phyloP scores from a whole-genome alignment of 2,113 vertebrate species.

The Pantherophis guttatus region DNA sequence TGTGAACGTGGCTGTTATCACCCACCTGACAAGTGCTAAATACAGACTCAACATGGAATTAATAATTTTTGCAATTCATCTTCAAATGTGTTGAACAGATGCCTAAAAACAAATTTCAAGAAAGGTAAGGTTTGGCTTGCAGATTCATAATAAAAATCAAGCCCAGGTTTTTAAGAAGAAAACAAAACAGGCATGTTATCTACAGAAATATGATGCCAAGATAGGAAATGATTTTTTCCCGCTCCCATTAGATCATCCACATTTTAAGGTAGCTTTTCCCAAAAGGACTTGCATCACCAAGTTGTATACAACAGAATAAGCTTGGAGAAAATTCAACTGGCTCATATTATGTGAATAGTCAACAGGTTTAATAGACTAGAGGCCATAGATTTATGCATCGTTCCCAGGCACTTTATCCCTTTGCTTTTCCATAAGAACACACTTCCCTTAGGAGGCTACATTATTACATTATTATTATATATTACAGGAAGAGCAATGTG shows the following conservation, averaged over 20 bases:
- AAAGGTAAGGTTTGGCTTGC: neutral
- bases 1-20: conserved; percentile 14
- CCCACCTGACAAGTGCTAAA: conserved; percentile 23
- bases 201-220: neutral
- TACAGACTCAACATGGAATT: conserved; percentile 5
- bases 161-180: neutral
- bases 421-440: neutral
- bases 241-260: neutral
- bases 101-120: neutral
- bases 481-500: no score
- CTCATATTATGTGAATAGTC: neutral
- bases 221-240: neutral
- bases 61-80: conserved; percentile 1
- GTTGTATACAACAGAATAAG: neutral
- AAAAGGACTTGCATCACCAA: neutral
- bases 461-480: no score
- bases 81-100: conserved; percentile 14
- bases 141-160: neutral
- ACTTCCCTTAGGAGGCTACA: neutral
- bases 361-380: neutral
- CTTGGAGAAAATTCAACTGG: neutral
- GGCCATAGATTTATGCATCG: neutral
- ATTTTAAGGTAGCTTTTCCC: neutral
- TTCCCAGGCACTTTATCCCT: neutral
- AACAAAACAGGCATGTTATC: neutral